Base-by-base conservation (phyloP, 53 echinoderm and acorn worm species). In the Glandiceps talaboti region DNA sequence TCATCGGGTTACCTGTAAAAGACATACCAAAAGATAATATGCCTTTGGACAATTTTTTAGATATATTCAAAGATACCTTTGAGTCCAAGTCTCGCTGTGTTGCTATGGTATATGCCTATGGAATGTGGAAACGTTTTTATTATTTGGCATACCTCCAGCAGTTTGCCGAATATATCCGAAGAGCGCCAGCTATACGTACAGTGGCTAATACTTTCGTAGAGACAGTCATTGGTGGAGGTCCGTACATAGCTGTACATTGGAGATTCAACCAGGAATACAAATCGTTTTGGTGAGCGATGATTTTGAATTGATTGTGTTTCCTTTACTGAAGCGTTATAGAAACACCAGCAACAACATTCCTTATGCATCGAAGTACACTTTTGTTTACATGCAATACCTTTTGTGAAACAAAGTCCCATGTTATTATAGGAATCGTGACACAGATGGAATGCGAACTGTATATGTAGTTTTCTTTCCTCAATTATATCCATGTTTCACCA, bases 91-190 rank as follows among this genome's bases (percentile, higher is more conserved):
- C 79, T 1, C 29, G 64, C 28, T 91, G 91, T 77, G 75, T 30
- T 29, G 87, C 87, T 0, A 87, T 88, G 29, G 74, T 91, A 14
- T 87, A 90, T 64, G 80, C 86, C 14, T 90, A 91, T 25, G 90
- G 90, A 32, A 76, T 84, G 64, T 45, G 64, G 64, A 45, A 45
- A 72, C 81, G 89, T 33, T 80, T 89, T n/a, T 33, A 29, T 1
- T 79, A 89, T 33, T 28, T 0, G 0, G 75, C 76, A 0, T 27
- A 79, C 31, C 14, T 86, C 14, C 27, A 30, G 28, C 28, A 31
- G 0, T 82, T 83, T 72, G 30, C 75, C n/a, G 26, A 72, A 6
- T 77, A 74, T 26, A 79, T 89, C 25, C 30, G 77, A 30, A 76
- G 86, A 77, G 32, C 80, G 0, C 82, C 76, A 29, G 1, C 14